A percentile compares a stretch with the other conserved stretches of the same genome.
Evolutionary conservation across 1,140 invertebrate species (phyloP).

Genomic region (Globodera ellingtonae): DNA sequence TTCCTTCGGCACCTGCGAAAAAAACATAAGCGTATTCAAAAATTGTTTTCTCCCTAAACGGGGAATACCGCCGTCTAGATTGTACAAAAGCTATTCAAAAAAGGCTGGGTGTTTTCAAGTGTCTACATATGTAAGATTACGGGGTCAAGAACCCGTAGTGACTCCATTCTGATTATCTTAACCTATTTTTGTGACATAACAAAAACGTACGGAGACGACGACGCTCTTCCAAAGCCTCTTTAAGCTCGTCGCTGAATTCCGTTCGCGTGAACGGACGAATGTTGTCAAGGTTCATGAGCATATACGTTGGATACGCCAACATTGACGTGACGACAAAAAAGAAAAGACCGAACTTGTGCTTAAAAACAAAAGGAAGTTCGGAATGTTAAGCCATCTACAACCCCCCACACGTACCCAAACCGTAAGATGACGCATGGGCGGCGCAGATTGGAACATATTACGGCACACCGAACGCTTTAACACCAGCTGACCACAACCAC

Average conservation of each 20-base stretch:
- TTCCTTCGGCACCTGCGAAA: neutral
- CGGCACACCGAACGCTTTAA: neutral
- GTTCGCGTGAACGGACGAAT: slow-evolving; percentile 37
- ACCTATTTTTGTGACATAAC: too few species aligned
- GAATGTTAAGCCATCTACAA: neutral
- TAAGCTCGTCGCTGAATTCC: slow-evolving; percentile 12
- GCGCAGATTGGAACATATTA: neutral
- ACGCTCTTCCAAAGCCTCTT: slow-evolving; percentile 23
- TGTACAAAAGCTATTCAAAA: neutral
- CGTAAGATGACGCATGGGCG: neutral
- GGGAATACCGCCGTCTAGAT: neutral
- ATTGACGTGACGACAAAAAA: neutral
- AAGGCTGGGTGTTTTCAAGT: too few species aligned
- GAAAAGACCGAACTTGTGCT: slow-evolving; percentile 2
- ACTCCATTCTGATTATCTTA: too few species aligned
- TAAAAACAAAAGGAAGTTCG: neutral
- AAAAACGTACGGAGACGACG: slow-evolving; percentile 9
- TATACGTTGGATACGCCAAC: slow-evolving; percentile 48
- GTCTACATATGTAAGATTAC: too few species aligned
- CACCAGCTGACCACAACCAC: neutral
- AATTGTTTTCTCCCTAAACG: too few species aligned
- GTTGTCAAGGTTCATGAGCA: slow-evolving; percentile 52
- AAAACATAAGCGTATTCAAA: neutral
- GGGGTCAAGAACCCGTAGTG: too few species aligned
- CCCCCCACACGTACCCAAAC: neutral